Evolutionary conservation across 1,140 invertebrate genomes (phyloP).

Genomic region (Platyscapa corneri): DNA sequence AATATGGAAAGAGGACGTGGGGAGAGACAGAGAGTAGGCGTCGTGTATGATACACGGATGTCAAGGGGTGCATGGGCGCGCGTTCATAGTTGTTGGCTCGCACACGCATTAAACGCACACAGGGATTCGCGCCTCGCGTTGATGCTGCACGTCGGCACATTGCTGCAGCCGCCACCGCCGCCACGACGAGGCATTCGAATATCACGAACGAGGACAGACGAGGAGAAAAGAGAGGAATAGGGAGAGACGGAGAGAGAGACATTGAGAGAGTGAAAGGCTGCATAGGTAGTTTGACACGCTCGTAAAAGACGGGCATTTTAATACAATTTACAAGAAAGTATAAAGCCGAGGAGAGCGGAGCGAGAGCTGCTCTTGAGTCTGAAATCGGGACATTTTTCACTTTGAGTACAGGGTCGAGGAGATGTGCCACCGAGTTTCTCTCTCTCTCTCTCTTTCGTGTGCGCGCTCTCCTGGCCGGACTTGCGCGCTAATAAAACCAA

Average conservation of each 20-base stretch:
- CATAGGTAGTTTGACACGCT: constrained; percentile 73
- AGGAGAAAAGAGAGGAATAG: constrained; percentile 20
- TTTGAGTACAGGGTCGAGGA: constrained; percentile 41
- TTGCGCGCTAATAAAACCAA: constrained; percentile 52
- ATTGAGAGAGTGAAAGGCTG: constrained; percentile 52
- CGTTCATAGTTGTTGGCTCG: neutral
- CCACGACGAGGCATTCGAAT: neutral
- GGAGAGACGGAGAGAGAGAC: constrained; percentile 37
- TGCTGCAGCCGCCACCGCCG: constrained; percentile 32
- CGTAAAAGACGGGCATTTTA: constrained; percentile 74
- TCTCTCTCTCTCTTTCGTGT: neutral
- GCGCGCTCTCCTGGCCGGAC: constrained; percentile 21
- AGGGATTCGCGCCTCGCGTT: constrained; percentile 21
- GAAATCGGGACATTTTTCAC: constrained; percentile 50
- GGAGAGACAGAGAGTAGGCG: constrained; percentile 38
- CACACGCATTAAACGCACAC: constrained; percentile 27
- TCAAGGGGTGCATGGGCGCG: constrained; percentile 60
- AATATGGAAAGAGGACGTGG: neutral
- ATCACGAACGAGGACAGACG: constrained; percentile 32
- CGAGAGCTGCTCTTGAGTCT: neutral
- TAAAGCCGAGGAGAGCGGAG: constrained; percentile 51
- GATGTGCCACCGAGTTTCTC: constrained; percentile 30
- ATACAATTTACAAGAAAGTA: constrained; percentile 74
- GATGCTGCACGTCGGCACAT: constrained; percentile 36
- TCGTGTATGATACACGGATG: constrained; percentile 67